phyloP scores from a whole-genome alignment of 1,140 invertebrate genomes.

The Sitophilus oryzae region DNA sequence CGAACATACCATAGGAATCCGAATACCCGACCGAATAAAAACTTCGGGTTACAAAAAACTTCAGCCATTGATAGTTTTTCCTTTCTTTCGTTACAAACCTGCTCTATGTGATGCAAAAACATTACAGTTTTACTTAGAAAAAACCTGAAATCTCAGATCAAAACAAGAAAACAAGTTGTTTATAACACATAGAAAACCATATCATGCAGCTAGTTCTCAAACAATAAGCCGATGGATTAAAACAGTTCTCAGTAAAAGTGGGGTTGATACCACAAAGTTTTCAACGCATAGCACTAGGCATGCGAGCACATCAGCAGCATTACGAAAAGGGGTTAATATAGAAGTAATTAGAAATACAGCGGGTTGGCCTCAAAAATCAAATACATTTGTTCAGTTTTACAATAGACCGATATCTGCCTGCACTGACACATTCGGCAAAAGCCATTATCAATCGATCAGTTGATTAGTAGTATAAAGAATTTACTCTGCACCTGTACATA shows the following conservation, averaged over 20 bases:
- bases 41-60: background rate
- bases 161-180: background rate
- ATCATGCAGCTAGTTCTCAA: background rate
- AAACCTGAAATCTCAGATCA: background rate
- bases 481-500: too few species aligned
- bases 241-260: background rate
- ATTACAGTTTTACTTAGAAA: background rate
- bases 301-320: slow-evolving; percentile 2
- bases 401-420: too few species aligned
- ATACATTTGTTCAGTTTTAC: too few species aligned
- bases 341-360: background rate
- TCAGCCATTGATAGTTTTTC: background rate
- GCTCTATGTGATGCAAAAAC: background rate
- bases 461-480: too few species aligned
- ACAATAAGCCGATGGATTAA: slow-evolving; percentile 5
- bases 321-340: background rate
- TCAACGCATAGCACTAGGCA: background rate
- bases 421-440: too few species aligned
- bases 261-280: background rate
- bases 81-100: background rate
- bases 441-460: too few species aligned
- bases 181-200: slow-evolving; percentile 5
- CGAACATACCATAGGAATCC: background rate
- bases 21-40: background rate
- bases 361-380: background rate